Percentiles rank a stretch among this genome's conserved stretches.
phyloP scores from a whole-genome alignment of 2,113 vertebrate genomes.

The Oriolus oriolus region DNA sequence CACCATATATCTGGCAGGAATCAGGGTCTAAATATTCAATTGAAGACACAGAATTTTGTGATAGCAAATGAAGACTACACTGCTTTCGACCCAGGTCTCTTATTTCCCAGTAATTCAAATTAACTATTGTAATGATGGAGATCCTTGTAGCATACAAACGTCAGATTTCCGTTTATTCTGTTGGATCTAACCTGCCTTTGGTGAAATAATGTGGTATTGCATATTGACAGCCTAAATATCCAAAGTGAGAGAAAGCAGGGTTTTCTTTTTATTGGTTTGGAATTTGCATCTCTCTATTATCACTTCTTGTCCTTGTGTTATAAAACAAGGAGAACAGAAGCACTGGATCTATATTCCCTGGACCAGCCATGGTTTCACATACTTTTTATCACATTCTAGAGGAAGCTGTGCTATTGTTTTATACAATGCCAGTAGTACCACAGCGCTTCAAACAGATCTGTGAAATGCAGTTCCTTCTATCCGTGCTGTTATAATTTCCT shows the following conservation, averaged over 20 bases:
- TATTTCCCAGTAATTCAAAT: background rate
- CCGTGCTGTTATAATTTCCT: background rate
- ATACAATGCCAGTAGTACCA: background rate
- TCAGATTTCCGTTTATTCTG: background rate
- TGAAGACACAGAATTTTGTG: background rate
- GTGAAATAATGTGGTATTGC: background rate
- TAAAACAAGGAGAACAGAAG: background rate
- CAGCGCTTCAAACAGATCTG: background rate
- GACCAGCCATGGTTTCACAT: background rate
- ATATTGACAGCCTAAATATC: background rate
- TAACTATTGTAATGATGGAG: background rate
- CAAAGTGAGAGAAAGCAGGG: background rate
- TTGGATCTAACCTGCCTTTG: background rate
- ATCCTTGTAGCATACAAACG: background rate
- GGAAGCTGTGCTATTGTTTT: constrained; percentile 24
- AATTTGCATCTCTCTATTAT: background rate
- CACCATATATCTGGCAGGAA: background rate
- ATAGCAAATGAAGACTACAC: background rate
- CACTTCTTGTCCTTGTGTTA: background rate
- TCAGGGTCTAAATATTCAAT: background rate
- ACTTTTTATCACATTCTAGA: background rate
- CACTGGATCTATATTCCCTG: background rate
- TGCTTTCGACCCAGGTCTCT: background rate
- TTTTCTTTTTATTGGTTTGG: background rate
- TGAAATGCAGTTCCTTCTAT: background rate